Percentiles rank a stretch among this genome's conserved stretches.
Conservation (phyloP, 2,113 vertebrate species). For the Acrocephalus arundinaceus region DNA sequence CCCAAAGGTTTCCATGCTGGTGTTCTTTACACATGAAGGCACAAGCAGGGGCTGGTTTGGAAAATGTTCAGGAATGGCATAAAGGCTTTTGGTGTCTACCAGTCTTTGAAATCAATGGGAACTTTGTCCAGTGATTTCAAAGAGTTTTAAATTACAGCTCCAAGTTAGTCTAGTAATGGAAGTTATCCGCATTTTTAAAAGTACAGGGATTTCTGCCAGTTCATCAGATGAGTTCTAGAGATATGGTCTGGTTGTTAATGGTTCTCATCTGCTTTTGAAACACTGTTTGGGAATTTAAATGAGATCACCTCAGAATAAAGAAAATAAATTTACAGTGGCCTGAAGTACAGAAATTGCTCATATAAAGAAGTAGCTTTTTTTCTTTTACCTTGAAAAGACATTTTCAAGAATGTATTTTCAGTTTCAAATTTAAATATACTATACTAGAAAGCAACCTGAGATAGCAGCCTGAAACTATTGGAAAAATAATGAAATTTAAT, state of each 20-base stretch:
- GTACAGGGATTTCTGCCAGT: background rate
- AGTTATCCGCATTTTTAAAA: background rate
- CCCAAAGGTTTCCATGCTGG: background rate
- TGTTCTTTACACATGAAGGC: background rate
- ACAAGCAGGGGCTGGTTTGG: fast-evolving
- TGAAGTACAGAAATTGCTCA: background rate
- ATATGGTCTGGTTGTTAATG: background rate
- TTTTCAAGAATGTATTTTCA: background rate
- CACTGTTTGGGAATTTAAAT: background rate
- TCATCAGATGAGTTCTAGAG: background rate
- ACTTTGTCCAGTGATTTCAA: background rate
- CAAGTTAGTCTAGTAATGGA: background rate
- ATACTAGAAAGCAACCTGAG: background rate
- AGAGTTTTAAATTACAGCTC: background rate
- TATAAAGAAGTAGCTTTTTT: background rate
- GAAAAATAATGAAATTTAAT: background rate
- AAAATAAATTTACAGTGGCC: background rate
- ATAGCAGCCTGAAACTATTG: background rate
- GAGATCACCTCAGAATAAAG: background rate
- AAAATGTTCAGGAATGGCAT: background rate
- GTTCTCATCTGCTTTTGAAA: background rate
- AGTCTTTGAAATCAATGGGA: background rate
- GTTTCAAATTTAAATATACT: background rate
- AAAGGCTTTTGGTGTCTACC: background rate
- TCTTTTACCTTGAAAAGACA: background rate